Percentiles rank a stretch among this genome's conserved stretches.
Conservation (phyloP, 2,113 vertebrate genomes). For the Columbina picui region DNA sequence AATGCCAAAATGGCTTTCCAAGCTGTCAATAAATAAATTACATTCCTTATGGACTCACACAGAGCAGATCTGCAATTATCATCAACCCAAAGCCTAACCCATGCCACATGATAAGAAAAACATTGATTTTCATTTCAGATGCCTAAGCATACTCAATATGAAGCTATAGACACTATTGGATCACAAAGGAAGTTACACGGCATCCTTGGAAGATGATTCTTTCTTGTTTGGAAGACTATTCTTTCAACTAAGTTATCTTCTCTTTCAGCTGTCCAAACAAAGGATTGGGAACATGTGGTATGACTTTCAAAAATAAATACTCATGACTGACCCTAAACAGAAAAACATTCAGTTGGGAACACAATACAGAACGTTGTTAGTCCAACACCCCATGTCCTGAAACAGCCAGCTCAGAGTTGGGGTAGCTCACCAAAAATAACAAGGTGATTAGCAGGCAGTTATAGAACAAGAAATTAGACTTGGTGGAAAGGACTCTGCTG, state of each 20-base stretch:
- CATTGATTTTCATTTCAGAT: constrained; percentile 23
- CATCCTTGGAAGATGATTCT: constrained; percentile 4
- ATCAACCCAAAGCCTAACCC: not conserved
- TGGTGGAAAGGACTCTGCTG: not conserved
- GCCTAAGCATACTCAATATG: not conserved
- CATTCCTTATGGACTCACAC: not conserved
- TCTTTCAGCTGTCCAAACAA: constrained; percentile 66
- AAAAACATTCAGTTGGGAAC: not conserved
- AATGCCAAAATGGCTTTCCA: constrained; percentile 47
- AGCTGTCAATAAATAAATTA: constrained; percentile 61
- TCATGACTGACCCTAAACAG: not conserved
- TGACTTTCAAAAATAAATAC: constrained; percentile 50
- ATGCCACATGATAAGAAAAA: constrained; percentile 6
- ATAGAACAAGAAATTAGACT: not conserved
- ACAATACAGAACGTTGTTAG: not conserved
- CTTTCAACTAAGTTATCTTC: constrained; percentile 5
- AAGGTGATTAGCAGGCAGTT: not conserved
- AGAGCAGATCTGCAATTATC: not conserved
- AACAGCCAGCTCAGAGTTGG: not conserved
- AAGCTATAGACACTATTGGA: not conserved
- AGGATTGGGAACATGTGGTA: constrained; percentile 21
- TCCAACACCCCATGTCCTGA: not conserved
- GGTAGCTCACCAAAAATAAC: constrained; percentile 1
- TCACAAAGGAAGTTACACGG: not conserved
- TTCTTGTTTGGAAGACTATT: constrained; percentile 15